Evolutionary conservation across 2,888 invertebrate species (phyloP), one percentile per base, ranked within the genome.

Genomic region (Deilephila porcellus): DNA sequence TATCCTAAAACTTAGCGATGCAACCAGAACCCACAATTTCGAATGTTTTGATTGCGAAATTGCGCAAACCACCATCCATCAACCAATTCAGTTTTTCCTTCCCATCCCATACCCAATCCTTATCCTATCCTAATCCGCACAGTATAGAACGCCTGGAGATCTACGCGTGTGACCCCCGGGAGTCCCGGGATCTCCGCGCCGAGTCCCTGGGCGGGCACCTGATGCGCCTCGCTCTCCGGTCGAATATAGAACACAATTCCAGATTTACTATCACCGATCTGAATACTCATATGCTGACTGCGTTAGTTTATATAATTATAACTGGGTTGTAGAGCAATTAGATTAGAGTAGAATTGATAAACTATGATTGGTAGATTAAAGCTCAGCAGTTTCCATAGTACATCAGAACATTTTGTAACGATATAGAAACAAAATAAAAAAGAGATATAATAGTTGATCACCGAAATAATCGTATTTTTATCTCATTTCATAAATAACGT

Each of bases 121-220:
- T 20, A n/a, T 62, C 72, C 71, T 20, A 70, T 70, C 73, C 74
- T 53, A n/a, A 45, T 72, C 45, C 37, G 32, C 71, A 73, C 71
- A 93, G 93, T 62, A 93, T 93, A 80, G 86, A 92, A 73, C 90
- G 86, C 1, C 78, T 93, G 74, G 90, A 93, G 82, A 89, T 94
- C 78, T 91, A 85, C 82, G 83, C 92, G 60, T 91, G 91, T 76
- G 75, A 88, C 37, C 76, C 82, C 1, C 73, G 75, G 11, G 77
- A 81, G 71, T 62, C 70, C 67, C 37, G 8, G 76, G 67, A 8
- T 37, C 4, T 11, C 56, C 3, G 71, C 75, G 73, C 71, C 45
- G 74, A 74, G n/a, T 73, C 82, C 3, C 74, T 83, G 53, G 79
- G 78, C 29, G 79, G 79, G 1, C 84, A 80, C 34, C 76, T 86